Percentiles rank a stretch among this genome's conserved stretches.
These are phyloP conservation scores for Stenoptilia bipunctidactyla DNA, from an alignment of 2,888 invertebrate species.

Conservation along the genomic window DNA sequence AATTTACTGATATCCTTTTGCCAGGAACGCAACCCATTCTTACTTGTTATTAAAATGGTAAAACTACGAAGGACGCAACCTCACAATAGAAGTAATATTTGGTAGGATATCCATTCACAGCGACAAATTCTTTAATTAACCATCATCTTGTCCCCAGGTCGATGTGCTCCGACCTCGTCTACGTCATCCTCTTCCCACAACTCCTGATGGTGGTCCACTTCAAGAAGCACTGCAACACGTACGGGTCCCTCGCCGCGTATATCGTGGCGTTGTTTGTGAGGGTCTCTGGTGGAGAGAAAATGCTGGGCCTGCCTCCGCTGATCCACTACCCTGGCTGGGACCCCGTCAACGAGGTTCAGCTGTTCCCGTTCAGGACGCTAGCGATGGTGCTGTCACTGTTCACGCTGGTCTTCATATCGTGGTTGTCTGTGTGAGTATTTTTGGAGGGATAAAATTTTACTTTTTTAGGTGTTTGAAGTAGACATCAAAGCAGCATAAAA, in stretches of 20 bases:
- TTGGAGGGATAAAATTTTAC: no score
- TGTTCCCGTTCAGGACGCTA: slow-evolving; percentile 96
- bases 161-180: slow-evolving; percentile 98
- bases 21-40: no score
- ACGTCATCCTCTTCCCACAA: slow-evolving; percentile 98
- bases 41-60: no score
- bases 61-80: no score
- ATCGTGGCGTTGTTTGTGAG: slow-evolving; percentile 86
- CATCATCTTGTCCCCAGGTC: slow-evolving; percentile 72
- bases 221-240: slow-evolving; percentile 94
- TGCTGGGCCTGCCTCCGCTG: slow-evolving; percentile 84
- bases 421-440: slow-evolving; percentile 78
- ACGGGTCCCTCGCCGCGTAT: slow-evolving; percentile 93
- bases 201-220: slow-evolving; percentile 98
- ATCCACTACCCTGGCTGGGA: slow-evolving; percentile 93
- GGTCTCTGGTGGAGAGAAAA: slow-evolving; percentile 86
- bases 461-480: no score
- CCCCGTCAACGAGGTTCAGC: slow-evolving; percentile 82
- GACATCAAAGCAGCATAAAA: no score
- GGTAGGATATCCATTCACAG: no score
- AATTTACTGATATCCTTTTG: no score
- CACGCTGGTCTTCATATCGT: slow-evolving; percentile 84
- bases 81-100: no score
- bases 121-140: no score
- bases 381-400: slow-evolving; percentile 91